Evolutionary conservation across 2,888 invertebrate genomes (phyloP), one percentile per base, ranked within the genome.

Genomic region (Caenorhabditis angaria): DNA sequence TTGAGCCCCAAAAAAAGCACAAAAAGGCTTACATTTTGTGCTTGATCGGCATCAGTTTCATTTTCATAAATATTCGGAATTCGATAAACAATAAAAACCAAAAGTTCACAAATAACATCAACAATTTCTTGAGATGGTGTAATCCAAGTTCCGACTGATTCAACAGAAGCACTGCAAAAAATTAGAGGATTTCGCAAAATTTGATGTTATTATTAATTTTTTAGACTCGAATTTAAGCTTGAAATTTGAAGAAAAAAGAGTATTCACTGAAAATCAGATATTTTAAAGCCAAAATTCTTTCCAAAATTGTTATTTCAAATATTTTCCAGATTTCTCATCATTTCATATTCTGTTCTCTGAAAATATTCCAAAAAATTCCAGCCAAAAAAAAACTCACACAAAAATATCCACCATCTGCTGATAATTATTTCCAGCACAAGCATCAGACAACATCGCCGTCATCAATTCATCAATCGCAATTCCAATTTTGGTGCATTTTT

Each of bases 21-120:
- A n/a, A n/a, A n/a, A n/a, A n/a, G n/a, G 5, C 65, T 62, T 14
- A 72, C 71, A 61, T 68, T 35, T 20, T 68, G 65, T 2, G 72
- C 72, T 4, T 65, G 57, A 3, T 29, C 65, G 0, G 54, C 55
- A n/a, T 72, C 72, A 6, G 65, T 48, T 24, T 61, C 62, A 14
- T 47, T 28, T 18, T 29, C 29, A 18, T 54, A 48, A 6, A 67
- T 8, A 6, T 64, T 47, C 0, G 72, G 72, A 25, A 72, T 55
- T 1, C 61, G 54, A 54, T 35, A 65, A 6, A 63, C 61, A n/a
- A 72, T 50, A 58, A 53, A 61, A 25, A 61, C 61, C 24, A 72
- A 61, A 18, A 61, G 32, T 22, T 68, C 60, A 8, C 62, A 50
- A 22, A 72, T 54, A 6, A 41, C 51, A 22, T 72, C 72, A 6